phyloP scores from a whole-genome alignment of 2,888 invertebrate species.

The Spatulosminthurus flaviceps region DNA sequence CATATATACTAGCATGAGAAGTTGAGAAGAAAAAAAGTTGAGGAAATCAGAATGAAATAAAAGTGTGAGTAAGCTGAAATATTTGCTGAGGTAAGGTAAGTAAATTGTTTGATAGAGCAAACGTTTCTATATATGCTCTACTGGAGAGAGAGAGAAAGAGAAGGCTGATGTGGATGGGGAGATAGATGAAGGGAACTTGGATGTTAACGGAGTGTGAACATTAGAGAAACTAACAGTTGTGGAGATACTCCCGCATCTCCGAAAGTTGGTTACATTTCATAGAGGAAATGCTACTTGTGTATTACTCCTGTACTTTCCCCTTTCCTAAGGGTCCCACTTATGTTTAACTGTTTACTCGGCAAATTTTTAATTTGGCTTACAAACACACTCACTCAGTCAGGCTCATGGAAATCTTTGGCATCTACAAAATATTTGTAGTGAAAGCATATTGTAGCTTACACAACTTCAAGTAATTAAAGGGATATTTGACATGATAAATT shows the following conservation, averaged over 20 bases:
- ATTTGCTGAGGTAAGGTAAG: constrained; percentile 13
- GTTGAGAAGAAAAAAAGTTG: too few species aligned
- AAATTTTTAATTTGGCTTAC: background rate
- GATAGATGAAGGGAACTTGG: background rate
- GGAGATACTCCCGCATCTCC: background rate
- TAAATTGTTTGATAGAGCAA: background rate
- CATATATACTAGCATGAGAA: too few species aligned
- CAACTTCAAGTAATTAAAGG: too few species aligned
- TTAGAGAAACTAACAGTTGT: background rate
- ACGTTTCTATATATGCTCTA: background rate
- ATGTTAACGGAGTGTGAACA: constrained; percentile 12
- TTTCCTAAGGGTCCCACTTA: background rate
- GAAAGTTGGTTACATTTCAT: background rate
- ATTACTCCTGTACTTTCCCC: too few species aligned
- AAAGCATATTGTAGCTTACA: too few species aligned
- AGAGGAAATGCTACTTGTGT: too few species aligned
- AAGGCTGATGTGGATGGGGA: background rate
- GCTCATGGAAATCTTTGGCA: background rate
- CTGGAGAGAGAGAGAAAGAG: background rate
- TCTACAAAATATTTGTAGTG: too few species aligned
- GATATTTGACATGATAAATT: too few species aligned
- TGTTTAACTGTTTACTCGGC: background rate
- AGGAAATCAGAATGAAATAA: background rate
- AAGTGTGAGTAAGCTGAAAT: constrained; percentile 9
- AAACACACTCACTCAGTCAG: too few species aligned